Evolutionary conservation across 2,113 vertebrate genomes (phyloP).

Genomic region (Podarcis muralis): DNA sequence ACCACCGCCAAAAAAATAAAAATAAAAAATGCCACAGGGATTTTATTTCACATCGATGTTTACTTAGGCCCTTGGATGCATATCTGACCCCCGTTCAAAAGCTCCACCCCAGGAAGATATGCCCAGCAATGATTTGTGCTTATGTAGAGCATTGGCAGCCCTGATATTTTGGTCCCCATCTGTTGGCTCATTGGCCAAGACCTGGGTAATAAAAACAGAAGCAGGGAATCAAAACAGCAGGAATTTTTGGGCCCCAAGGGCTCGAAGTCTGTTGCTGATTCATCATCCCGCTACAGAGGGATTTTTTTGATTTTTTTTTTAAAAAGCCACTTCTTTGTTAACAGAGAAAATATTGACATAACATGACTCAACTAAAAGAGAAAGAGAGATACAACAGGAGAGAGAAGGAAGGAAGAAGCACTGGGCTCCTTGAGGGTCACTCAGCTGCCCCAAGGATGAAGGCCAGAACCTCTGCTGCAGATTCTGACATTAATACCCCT

Average conservation of each 20-base stretch:
- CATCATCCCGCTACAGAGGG: background rate
- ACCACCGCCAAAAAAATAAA: background rate
- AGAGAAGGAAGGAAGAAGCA: background rate
- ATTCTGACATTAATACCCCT: accelerated
- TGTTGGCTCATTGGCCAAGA: accelerated
- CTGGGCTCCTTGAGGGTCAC: accelerated
- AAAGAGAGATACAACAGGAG: background rate
- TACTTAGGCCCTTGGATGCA: background rate
- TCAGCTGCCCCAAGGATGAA: background rate
- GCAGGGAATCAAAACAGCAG: slow-evolving; percentile 15
- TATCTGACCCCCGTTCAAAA: background rate
- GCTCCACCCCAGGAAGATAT: background rate
- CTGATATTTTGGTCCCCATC: background rate
- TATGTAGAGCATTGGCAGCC: slow-evolving; percentile 12
- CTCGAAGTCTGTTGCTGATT: background rate
- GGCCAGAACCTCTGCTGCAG: too few species aligned
- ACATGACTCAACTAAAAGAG: background rate
- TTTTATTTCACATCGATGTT: background rate
- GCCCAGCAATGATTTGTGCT: slow-evolving; percentile 53
- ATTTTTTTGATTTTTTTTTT: background rate
- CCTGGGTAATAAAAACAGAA: accelerated
- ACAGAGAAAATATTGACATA: slow-evolving; percentile 12
- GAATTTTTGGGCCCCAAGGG: background rate
- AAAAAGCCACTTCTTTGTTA: background rate
- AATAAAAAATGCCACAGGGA: background rate